Base-by-base conservation (phyloP, 2,888 invertebrate species). In the Heteropelma amictum region DNA sequence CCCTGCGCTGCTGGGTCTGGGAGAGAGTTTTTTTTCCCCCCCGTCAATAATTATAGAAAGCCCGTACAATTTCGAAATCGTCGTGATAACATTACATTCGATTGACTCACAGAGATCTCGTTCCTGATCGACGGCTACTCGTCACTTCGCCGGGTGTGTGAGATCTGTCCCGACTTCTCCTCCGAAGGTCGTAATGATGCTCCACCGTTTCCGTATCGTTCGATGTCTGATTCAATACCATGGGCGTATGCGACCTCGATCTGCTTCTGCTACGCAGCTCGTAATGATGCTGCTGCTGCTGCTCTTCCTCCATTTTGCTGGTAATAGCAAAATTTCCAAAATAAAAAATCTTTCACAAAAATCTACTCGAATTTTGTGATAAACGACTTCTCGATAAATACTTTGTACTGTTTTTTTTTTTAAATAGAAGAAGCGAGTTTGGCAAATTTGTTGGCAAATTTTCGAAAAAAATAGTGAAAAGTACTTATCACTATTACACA, bases 181-280 rank as follows among this genome's bases (percentile, higher is more conserved):
- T 85, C 71, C 88, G 81, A 4, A 88, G 79, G 72, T 85, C 85
- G 61, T 88, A 87, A 35, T 84, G 85, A 77, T 83, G 87, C 12
- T 86, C 88, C 0, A 61, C 33, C 6, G 47, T 35, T 67, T 88
- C 88, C 5, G 79, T 70, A 17, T 87, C 87, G 2, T 73, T 63
- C 2, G 72, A 51, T 0, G 63, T 76, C 45, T 60, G 80, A 63
- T 53, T 82, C 10, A 76, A 72, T 30, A 84, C 75, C 77, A 84
- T 82, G 2, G 89, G 89, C 30, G 89, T 88, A 60, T 83, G 84
- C 1, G 89, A 89, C 47, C 89, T 81, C 19, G 89, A 88, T 73
- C 88, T 83, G 71, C 88, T 88, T 42, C 86, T 83, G 53, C 84
- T 88, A 58, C 88, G 79, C 54, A 89, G 72, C 67, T 87, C 87